These are phyloP conservation scores for Garra rufa DNA, from an alignment of 2,113 vertebrate genomes.

Conservation along the genomic window DNA sequence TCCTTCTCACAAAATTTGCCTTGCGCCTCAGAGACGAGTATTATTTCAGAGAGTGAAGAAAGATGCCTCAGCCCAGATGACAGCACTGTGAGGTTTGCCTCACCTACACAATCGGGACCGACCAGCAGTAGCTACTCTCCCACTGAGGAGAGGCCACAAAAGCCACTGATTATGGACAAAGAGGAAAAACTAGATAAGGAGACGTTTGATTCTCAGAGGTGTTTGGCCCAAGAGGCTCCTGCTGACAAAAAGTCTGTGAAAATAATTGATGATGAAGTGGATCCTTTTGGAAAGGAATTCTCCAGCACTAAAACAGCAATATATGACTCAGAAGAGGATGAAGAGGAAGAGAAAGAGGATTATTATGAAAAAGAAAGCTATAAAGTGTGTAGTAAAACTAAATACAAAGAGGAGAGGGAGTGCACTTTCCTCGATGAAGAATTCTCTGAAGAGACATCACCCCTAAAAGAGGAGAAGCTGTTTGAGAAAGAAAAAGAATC, in stretches of 20 bases:
- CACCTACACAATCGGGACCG: slow-evolving; percentile 90
- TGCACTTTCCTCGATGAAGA: slow-evolving; percentile 90
- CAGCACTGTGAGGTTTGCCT: slow-evolving; percentile 93
- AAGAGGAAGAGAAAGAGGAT: slow-evolving; percentile 62
- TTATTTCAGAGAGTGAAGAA: slow-evolving; percentile 82
- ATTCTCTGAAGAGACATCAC: slow-evolving; percentile 71
- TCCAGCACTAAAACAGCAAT: slow-evolving; percentile 80
- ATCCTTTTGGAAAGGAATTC: slow-evolving; percentile 64
- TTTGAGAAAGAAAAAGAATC: slow-evolving; percentile 60
- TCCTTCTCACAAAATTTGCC: slow-evolving; percentile 67
- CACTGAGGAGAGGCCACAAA: slow-evolving; percentile 86
- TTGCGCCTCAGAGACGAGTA: slow-evolving; percentile 66
- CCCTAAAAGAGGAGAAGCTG: slow-evolving; percentile 57
- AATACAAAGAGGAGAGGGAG: slow-evolving; percentile 87
- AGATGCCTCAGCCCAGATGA: slow-evolving; percentile 92
- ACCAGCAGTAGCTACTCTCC: slow-evolving; percentile 93
- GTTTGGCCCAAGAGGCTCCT: slow-evolving; percentile 65
- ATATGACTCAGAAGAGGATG: slow-evolving; percentile 74
- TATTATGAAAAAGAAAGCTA: slow-evolving; percentile 70
- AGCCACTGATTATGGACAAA: slow-evolving; percentile 64
- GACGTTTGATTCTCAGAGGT: slow-evolving; percentile 59
- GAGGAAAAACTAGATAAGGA: slow-evolving; percentile 46
- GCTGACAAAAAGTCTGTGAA: slow-evolving; percentile 62
- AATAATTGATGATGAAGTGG: slow-evolving; percentile 64
- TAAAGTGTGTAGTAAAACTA: slow-evolving; percentile 71